Conservation (phyloP, 2,113 vertebrate species). For the Gopherus flavomarginatus region DNA sequence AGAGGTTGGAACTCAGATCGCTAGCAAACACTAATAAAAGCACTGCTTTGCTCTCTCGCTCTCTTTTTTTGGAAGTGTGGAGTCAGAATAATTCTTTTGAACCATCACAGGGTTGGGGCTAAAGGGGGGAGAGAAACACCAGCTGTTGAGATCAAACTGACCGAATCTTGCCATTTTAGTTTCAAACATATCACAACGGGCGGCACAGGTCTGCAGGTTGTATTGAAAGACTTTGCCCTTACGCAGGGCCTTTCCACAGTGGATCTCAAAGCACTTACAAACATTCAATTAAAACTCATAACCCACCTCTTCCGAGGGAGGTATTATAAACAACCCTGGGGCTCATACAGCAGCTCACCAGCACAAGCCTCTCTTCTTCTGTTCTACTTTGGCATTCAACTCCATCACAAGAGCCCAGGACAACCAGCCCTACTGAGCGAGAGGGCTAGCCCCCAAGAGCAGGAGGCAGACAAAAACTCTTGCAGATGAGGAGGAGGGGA, state of each 20-base stretch:
- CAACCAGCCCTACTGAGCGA: neutral
- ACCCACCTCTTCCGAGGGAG: rapidly evolving
- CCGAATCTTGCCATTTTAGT: slow-evolving; percentile 45
- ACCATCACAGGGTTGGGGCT: slow-evolving; percentile 48
- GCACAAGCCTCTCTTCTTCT: slow-evolving; percentile 19
- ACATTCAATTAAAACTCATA: slow-evolving; percentile 46
- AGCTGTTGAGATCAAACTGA: slow-evolving; percentile 42
- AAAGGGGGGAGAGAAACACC: neutral
- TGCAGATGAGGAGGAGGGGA: neutral
- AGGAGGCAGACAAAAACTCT: neutral
- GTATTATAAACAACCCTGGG: neutral
- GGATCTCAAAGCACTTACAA: neutral
- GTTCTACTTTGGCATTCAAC: rapidly evolving
- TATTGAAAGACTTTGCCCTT: slow-evolving; percentile 19
- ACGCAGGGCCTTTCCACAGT: slow-evolving; percentile 6
- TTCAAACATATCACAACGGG: neutral
- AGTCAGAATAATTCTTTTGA: slow-evolving; percentile 64
- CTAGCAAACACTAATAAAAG: slow-evolving; percentile 31
- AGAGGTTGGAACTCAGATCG: slow-evolving; percentile 31
- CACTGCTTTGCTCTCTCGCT: slow-evolving; percentile 5
- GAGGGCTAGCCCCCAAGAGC: neutral
- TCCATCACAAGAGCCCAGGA: neutral
- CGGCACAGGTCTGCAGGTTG: slow-evolving; percentile 48
- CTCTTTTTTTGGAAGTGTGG: neutral
- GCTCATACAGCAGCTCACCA: slow-evolving; percentile 21